Conservation (phyloP, 1,140 invertebrate genomes). For the Campoletis sonorensis region DNA sequence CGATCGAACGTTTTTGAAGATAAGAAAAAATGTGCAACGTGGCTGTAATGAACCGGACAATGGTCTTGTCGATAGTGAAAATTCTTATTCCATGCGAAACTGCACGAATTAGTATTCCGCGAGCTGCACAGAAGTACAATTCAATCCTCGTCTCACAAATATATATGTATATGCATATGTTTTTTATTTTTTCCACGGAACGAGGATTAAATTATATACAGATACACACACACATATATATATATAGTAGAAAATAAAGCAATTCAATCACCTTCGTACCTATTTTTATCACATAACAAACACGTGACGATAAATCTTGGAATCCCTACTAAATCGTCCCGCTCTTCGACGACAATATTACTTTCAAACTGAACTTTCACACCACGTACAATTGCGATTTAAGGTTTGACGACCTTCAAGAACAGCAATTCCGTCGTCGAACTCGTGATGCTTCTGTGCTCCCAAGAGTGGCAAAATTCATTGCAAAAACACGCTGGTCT, state of each 20-base stretch:
- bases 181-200: constrained; percentile 11
- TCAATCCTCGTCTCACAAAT: constrained; percentile 31
- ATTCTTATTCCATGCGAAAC: constrained; percentile 23
- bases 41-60: background rate
- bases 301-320: constrained; percentile 49
- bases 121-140: constrained; percentile 13
- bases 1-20: background rate
- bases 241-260: too few relatives aligned
- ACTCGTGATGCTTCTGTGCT: constrained; percentile 98
- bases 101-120: constrained; percentile 26
- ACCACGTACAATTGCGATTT: constrained; percentile 41
- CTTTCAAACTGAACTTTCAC: background rate
- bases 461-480: constrained; percentile 99
- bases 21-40: background rate
- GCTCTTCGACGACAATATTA: constrained; percentile 2
- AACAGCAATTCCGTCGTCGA: constrained; percentile 98
- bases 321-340: constrained; percentile 43
- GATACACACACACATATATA: too few relatives aligned
- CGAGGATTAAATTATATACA: background rate
- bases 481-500: constrained; percentile 99
- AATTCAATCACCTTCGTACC: background rate
- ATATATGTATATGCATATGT: background rate
- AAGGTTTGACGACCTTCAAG: constrained; percentile 96
- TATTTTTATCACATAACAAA: background rate
- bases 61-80: background rate